Conservation (phyloP, 2,797 vertebrate species). For the Chelon labrosus region DNA sequence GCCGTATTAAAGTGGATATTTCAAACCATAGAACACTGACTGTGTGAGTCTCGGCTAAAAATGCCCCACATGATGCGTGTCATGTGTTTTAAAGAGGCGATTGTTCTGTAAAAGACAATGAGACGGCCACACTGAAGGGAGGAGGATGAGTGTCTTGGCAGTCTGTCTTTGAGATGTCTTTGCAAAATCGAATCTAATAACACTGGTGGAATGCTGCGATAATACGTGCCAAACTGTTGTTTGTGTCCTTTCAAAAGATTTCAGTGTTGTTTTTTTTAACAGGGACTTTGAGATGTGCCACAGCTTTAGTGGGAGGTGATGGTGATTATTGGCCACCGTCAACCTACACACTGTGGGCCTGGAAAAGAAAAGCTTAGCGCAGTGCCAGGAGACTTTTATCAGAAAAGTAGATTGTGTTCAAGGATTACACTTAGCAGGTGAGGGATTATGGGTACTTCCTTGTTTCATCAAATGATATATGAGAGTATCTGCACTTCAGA, state of each 20-base stretch:
- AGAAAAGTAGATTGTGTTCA: constrained; percentile 13
- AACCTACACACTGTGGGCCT: constrained; percentile 52
- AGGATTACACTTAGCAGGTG: constrained; percentile 3
- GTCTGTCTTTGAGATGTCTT: constrained; percentile 20
- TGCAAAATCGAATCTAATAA: constrained; percentile 34
- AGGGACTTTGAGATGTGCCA: constrained; percentile 48
- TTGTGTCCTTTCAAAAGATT: constrained; percentile 41
- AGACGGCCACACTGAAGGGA: constrained; percentile 10
- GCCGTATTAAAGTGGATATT: constrained; percentile 37
- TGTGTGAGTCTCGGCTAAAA: constrained; percentile 31
- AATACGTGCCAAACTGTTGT: constrained; percentile 57
- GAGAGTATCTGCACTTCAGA: constrained; percentile 21
- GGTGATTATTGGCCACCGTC: constrained; percentile 52
- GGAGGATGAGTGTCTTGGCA: constrained; percentile 42
- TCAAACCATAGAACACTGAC: constrained; percentile 21
- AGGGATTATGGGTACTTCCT: constrained; percentile 19
- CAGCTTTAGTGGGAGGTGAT: constrained; percentile 81
- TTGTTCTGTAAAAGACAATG: constrained; percentile 45
- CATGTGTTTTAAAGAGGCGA: constrained; percentile 29
- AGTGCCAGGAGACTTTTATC: constrained; percentile 24
- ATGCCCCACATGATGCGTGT: constrained; percentile 1
- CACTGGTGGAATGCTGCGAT: constrained; percentile 60
- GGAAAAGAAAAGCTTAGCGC: constrained; percentile 31
- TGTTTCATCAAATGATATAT: constrained; percentile 21
- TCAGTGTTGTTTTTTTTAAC: constrained; percentile 26